A percentile compares a stretch with the other conserved stretches of the same genome.
These are phyloP conservation scores for Amphibalanus amphitrite DNA, from an alignment of 1,140 invertebrate genomes.

Conservation along the genomic window DNA sequence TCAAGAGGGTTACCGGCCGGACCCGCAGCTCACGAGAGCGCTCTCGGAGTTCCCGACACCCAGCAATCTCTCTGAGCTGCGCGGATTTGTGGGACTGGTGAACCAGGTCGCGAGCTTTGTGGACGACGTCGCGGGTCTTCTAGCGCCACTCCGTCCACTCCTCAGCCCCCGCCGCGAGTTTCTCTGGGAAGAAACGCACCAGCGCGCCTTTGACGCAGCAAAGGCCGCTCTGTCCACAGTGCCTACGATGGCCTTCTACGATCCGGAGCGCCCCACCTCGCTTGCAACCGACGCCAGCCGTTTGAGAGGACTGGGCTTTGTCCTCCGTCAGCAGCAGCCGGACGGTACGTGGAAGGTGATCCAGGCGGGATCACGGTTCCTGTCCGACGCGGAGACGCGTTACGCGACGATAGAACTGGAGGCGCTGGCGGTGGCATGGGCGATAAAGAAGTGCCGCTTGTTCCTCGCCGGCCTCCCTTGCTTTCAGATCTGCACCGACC, in stretches of 20 bases:
- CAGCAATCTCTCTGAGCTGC: slow-evolving; percentile 7
- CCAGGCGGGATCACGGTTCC: slow-evolving; percentile 11
- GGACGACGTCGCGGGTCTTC: neutral
- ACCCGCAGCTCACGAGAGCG: neutral
- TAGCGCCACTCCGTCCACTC: neutral
- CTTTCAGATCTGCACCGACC: slow-evolving; percentile 22
- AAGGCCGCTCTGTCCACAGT: neutral
- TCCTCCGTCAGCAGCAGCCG: slow-evolving; percentile 1
- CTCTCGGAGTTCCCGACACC: slow-evolving; percentile 5
- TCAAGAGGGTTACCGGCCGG: neutral
- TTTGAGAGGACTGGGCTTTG: slow-evolving; percentile 1
- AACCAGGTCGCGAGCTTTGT: slow-evolving; percentile 10
- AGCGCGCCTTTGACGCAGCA: neutral
- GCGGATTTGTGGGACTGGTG: slow-evolving; percentile 10
- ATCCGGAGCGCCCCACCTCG: neutral
- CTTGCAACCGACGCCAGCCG: slow-evolving; percentile 4
- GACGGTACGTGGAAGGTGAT: neutral
- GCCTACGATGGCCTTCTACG: slow-evolving; percentile 3
- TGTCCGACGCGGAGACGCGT: slow-evolving; percentile 17
- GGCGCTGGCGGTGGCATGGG: slow-evolving; percentile 17
- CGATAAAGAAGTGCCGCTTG: slow-evolving; percentile 17
- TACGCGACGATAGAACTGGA: slow-evolving; percentile 18
- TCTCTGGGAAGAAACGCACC: slow-evolving; percentile 3
- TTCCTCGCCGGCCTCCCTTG: slow-evolving; percentile 15
- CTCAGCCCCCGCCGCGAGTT: slow-evolving; percentile 2